A percentile compares a stretch with the other conserved stretches of the same genome.
These are phyloP conservation scores for Amphipoea oculea DNA, from an alignment of 2,888 invertebrate genomes.

Conservation along the genomic window DNA sequence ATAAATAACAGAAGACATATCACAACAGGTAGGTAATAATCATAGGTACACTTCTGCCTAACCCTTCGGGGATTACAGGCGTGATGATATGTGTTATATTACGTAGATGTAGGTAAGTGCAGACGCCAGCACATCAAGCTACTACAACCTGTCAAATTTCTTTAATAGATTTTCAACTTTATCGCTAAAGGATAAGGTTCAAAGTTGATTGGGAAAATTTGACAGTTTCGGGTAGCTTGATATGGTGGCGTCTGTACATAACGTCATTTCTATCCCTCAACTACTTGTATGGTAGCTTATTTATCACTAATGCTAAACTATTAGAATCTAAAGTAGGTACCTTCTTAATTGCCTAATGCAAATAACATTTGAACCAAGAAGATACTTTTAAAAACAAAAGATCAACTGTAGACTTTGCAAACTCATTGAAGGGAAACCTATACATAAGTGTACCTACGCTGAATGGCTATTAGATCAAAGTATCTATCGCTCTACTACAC, in stretches of 20 bases:
- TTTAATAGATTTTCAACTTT: no score
- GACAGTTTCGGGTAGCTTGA: no score
- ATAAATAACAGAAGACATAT: no score
- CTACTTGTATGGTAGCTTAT: background rate
- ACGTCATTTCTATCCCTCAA: background rate
- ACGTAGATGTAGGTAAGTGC: no score
- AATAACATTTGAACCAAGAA: background rate
- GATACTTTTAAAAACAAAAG: background rate
- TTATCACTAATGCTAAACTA: background rate
- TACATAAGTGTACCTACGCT: background rate
- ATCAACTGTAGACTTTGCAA: background rate
- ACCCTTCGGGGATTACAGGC: no score
- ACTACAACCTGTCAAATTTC: no score
- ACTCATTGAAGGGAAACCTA: background rate
- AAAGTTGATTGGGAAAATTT: no score
- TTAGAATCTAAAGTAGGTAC: background rate
- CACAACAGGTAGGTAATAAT: no score
- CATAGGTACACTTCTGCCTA: no score
- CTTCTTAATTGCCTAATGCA: background rate
- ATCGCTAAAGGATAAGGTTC: no score
- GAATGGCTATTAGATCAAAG: constrained; percentile 22
- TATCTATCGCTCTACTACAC: constrained; percentile 64
- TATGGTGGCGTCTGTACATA: no score
- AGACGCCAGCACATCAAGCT: no score
- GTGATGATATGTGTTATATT: background rate